Percentiles rank a stretch among this genome's conserved stretches.
Evolutionary conservation across 2,888 invertebrate species (phyloP).

Genomic region (Terebella lapidaria): DNA sequence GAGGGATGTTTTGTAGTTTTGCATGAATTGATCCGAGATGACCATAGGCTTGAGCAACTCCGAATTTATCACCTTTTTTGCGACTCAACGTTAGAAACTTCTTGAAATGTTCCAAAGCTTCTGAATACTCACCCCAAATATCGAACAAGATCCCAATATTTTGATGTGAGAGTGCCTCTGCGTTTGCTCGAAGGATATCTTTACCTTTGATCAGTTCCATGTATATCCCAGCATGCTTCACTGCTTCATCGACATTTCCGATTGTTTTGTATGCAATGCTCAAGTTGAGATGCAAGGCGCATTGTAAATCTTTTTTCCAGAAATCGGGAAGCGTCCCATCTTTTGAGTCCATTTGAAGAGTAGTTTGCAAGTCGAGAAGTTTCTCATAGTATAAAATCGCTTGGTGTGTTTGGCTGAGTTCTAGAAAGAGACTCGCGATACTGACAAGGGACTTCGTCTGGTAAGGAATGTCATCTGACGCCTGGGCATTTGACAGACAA

Average conservation of each 20-base stretch:
- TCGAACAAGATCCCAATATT: constrained; percentile 45
- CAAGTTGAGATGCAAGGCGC: constrained; percentile 45
- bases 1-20: constrained; percentile 36
- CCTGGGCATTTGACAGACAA: constrained; percentile 39
- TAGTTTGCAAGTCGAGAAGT: constrained; percentile 39
- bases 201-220: not conserved
- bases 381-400: constrained; percentile 47
- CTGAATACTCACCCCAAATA: constrained; percentile 37
- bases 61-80: constrained; percentile 31
- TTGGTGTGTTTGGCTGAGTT: constrained; percentile 38
- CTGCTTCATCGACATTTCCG: constrained; percentile 32
- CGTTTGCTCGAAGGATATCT: constrained; percentile 5
- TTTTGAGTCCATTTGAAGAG: constrained; percentile 24
- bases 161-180: constrained; percentile 36
- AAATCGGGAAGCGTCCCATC: constrained; percentile 33
- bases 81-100: constrained; percentile 35
- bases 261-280: constrained; percentile 49
- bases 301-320: constrained; percentile 44
- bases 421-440: constrained; percentile 45
- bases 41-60: constrained; percentile 43
- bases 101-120: constrained; percentile 40
- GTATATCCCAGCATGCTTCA: constrained; percentile 32
- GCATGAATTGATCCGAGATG: constrained; percentile 45
- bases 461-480: constrained; percentile 45
- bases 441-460: constrained; percentile 48